Percentiles rank a stretch among this genome's conserved stretches.
phyloP scores from a whole-genome alignment of 2,797 vertebrate genomes.

The Falco concolor region DNA sequence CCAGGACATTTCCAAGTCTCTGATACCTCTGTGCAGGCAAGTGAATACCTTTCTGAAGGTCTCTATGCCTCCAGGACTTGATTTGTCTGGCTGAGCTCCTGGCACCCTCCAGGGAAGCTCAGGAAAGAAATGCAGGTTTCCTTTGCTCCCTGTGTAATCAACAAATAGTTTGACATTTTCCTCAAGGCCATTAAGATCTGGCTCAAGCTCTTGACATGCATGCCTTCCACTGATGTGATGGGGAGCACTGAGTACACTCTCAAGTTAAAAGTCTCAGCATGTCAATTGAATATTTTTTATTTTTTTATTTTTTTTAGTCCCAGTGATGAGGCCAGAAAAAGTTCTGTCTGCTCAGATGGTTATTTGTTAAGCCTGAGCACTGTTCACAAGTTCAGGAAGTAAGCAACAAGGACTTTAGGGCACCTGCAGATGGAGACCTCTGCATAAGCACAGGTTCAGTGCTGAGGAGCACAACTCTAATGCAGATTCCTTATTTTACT shows the following conservation, averaged over 20 bases:
- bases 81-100: neutral
- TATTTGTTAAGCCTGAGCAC: neutral
- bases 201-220: neutral
- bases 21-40: neutral
- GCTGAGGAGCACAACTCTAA: neutral
- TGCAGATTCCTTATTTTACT: neutral
- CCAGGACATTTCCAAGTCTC: neutral
- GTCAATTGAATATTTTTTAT: neutral
- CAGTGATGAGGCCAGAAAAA: neutral
- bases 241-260: neutral
- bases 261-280: neutral
- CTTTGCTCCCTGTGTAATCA: neutral
- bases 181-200: neutral
- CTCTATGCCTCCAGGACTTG: neutral
- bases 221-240: neutral
- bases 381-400: neutral
- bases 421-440: neutral
- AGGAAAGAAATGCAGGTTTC: neutral
- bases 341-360: neutral
- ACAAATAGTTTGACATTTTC: neutral
- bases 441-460: neutral
- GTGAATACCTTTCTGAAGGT: neutral
- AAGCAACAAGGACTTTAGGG: neutral
- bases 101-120: neutral
- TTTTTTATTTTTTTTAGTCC: neutral